Conservation (phyloP, 2,797 vertebrate genomes). For the Sternarchorhynchus goeldii region DNA sequence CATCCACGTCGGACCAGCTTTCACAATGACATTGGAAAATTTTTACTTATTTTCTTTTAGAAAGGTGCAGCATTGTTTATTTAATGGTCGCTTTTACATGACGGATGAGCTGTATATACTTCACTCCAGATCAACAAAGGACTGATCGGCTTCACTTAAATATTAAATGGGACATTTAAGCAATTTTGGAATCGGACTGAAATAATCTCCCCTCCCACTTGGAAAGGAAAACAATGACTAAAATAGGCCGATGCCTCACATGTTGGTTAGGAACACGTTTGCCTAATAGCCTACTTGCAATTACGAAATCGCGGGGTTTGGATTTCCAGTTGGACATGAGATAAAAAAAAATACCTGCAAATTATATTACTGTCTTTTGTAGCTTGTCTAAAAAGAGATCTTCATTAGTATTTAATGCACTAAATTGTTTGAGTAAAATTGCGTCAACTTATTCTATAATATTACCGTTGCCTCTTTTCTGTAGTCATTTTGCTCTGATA, state of each 20-base stretch:
- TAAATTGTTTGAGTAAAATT: too few species aligned
- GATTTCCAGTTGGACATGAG: conserved; percentile 3
- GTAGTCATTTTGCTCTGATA: too few species aligned
- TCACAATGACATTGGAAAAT: neutral
- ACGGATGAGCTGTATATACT: neutral
- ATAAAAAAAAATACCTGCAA: neutral
- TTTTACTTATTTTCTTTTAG: neutral
- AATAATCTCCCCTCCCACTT: neutral
- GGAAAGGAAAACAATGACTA: neutral
- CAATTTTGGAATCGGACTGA: neutral
- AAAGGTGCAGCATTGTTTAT: too few species aligned
- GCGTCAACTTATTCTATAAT: too few species aligned
- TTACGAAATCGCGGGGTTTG: neutral
- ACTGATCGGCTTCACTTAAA: neutral
- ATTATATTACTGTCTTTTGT: too few species aligned
- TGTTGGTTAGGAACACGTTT: neutral
- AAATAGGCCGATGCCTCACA: neutral
- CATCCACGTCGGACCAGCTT: conserved; percentile 1
- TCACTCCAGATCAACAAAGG: neutral
- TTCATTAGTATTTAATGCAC: too few species aligned
- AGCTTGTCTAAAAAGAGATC: too few species aligned
- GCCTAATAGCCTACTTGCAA: neutral
- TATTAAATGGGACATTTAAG: neutral
- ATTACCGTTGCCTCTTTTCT: too few species aligned
- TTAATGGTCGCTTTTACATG: neutral